phyloP scores from a whole-genome alignment of 2,888 invertebrate species.

The Catocala sponsa region DNA sequence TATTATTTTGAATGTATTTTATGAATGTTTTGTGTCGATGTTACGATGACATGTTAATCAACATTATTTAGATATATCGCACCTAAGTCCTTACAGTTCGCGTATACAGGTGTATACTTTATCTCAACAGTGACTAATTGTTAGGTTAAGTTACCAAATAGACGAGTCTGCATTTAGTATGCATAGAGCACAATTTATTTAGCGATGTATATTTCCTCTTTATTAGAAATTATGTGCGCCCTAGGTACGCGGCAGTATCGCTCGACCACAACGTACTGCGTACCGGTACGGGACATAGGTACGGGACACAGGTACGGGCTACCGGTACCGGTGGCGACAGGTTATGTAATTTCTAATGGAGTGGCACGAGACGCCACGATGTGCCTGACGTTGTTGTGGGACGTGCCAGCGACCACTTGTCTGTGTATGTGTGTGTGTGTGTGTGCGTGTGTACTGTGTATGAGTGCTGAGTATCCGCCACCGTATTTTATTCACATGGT shows the following conservation, averaged over 20 bases:
- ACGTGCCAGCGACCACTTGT: conserved; percentile 29
- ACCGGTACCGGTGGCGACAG: not conserved
- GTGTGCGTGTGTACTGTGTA: conserved; percentile 16
- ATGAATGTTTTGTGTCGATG: conserved; percentile 61
- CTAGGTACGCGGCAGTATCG: conserved; percentile 4
- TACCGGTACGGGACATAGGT: too few species aligned
- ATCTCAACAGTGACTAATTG: conserved; percentile 65
- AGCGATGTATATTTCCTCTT: conserved; percentile 50
- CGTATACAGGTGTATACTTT: conserved; percentile 51
- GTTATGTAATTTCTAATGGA: conserved; percentile 53
- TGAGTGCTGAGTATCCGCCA: conserved; percentile 18
- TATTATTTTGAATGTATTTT: conserved; percentile 67
- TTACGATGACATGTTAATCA: conserved; percentile 63
- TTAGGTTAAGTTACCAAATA: conserved; percentile 80
- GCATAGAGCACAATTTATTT: conserved; percentile 64
- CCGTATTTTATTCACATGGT: conserved; percentile 44
- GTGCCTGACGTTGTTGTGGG: conserved; percentile 76
- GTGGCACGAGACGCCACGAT: conserved; percentile 69
- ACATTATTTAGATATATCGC: conserved; percentile 31
- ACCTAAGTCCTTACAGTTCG: conserved; percentile 29
- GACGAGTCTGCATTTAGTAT: conserved; percentile 80
- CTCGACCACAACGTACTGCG: too few species aligned
- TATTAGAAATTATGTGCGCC: conserved; percentile 51
- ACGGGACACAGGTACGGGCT: too few species aligned
- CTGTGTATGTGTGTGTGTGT: conserved; percentile 40